These are phyloP conservation scores for Rhinoptilus africanus DNA, from an alignment of 2,113 vertebrate species.

Conservation along the genomic window DNA sequence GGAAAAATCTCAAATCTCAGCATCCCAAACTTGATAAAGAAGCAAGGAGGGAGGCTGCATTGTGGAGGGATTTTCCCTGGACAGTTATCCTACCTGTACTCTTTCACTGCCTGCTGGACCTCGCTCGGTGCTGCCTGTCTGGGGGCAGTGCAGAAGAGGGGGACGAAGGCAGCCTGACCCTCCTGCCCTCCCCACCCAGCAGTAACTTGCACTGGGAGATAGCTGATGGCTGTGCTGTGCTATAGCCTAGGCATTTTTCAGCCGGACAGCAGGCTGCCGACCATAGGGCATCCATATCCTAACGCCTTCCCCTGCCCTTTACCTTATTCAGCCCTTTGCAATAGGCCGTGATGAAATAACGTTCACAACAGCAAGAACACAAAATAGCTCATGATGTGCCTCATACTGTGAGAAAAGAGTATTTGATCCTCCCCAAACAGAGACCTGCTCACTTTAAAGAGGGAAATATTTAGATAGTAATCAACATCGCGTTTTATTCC, in stretches of 20 bases:
- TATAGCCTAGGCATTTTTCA: neutral
- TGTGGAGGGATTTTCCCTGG: neutral
- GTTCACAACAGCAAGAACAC: neutral
- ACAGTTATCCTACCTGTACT: neutral
- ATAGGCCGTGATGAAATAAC: neutral
- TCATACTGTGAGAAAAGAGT: conserved; percentile 36
- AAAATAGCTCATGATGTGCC: conserved; percentile 36
- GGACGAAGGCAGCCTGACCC: neutral
- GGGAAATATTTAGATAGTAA: conserved; percentile 20
- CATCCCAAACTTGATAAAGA: neutral
- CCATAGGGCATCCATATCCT: neutral
- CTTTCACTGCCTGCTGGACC: too few species aligned
- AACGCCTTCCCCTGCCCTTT: neutral
- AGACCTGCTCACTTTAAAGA: neutral
- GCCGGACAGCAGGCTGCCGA: neutral
- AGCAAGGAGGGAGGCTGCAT: neutral
- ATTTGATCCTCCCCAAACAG: conserved; percentile 27
- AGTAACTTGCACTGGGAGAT: neutral
- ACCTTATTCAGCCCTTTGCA: conserved; percentile 34
- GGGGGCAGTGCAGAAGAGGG: neutral
- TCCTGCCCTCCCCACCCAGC: neutral
- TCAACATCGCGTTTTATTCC: neutral
- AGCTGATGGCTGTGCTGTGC: neutral
- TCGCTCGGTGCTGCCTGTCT: neutral
- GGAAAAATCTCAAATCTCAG: neutral